Evolutionary conservation across 2,888 invertebrate species (phyloP), one percentile per base, ranked within the genome.

Genomic region (Micropterix aruncella): DNA sequence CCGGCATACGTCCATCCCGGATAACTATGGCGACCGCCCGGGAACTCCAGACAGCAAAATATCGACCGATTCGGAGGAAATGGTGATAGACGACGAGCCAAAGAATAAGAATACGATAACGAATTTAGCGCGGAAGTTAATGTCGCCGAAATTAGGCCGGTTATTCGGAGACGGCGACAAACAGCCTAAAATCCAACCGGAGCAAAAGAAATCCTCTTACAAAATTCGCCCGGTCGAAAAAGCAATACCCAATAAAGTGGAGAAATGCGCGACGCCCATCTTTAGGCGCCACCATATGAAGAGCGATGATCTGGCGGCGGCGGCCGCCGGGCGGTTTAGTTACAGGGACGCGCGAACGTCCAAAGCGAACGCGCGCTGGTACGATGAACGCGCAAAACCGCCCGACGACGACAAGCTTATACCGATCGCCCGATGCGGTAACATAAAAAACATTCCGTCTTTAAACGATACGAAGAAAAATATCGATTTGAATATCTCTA

Each of bases 261-360:
- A 70, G 0, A 69, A 68, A 44, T 70, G 70, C 0, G 66, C 70
- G 67, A 71, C 71, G 3, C 71, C 71, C 0, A 63, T 65, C 48
- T 67, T 71, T 52, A 55, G 68, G 3, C 49, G 71, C 3, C 57
- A 63, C 0, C 64, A 65, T 4, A 63, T 63, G 46, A 62, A 59
- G 0, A 38, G 18, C 12, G 50, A 49, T 19, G 49, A 49, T 14
- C 18, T 16, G 12, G 38, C 43, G 7, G 45, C 47, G 27, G 46
- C 49, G 5, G 67, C 66, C 46, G 67, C 66, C 46, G 65, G 62
- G 0, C 52, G 70, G 16, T 70, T 60, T 56, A 71, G 71, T 47
- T 70, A 58, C 44, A 51, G 70, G 15, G 69, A 65, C 9, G 58
- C 59, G 2, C 52, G 60, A 15, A 36, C 57, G 1, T 58, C 58